phyloP scores from a whole-genome alignment of 1,140 invertebrate species.

The Steinernema khuongi region DNA sequence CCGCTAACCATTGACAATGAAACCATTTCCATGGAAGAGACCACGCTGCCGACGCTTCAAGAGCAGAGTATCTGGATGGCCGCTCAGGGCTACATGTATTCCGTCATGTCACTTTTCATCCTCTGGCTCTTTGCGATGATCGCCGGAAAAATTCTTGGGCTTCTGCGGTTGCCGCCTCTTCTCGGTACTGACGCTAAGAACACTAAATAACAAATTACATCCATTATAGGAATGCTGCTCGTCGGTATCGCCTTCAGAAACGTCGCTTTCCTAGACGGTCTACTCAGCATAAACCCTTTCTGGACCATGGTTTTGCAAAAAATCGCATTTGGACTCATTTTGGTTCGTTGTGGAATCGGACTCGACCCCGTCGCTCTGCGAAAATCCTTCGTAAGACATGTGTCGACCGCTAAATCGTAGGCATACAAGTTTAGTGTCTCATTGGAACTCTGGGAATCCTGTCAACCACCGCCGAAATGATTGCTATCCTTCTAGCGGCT shows the following conservation, averaged over 20 bases:
- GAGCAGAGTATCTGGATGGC: conserved; percentile 11
- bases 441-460: conserved; percentile 39
- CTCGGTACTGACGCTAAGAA: conserved; percentile 28
- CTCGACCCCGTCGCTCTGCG: conserved; percentile 76
- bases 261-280: conserved; percentile 63
- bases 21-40: neutral
- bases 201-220: neutral
- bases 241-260: conserved; percentile 75
- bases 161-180: conserved; percentile 35
- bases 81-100: conserved; percentile 17
- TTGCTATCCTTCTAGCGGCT: conserved; percentile 67
- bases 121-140: conserved; percentile 37
- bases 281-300: conserved; percentile 57
- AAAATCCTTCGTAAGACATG: conserved; percentile 71
- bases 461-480: conserved; percentile 67
- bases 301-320: conserved; percentile 59
- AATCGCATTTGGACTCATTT: conserved; percentile 67
- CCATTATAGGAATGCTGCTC: conserved; percentile 75
- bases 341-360: conserved; percentile 84
- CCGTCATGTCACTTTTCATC: conserved; percentile 41
- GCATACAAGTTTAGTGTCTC: conserved; percentile 67
- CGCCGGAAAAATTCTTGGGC: conserved; percentile 23
- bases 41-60: neutral
- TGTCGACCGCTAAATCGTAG: conserved; percentile 64
- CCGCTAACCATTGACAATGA: neutral